Percentiles rank a stretch among this genome's conserved stretches.
These are phyloP conservation scores for Meta bourneti DNA, from an alignment of 2,888 invertebrate genomes.

Conservation along the genomic window DNA sequence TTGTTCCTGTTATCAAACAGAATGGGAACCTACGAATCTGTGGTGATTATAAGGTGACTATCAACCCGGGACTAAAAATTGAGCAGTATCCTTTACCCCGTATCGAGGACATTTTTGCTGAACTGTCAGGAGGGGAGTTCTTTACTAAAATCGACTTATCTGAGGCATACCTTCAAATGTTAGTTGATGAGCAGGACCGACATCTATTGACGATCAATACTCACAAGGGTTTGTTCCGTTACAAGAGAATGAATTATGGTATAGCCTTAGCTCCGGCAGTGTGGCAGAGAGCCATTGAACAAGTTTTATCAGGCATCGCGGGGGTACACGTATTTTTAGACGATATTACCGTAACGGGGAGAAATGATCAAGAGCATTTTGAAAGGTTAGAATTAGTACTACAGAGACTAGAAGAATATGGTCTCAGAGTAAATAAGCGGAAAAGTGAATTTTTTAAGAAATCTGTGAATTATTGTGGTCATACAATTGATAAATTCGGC, in stretches of 20 bases:
- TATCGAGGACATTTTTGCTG: constrained; percentile 77
- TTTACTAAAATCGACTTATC: constrained; percentile 80
- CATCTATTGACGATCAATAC: constrained; percentile 79
- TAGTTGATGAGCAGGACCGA: constrained; percentile 78
- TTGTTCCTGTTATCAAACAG: background rate
- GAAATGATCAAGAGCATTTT: no score
- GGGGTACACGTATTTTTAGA: no score
- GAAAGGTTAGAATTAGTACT: no score
- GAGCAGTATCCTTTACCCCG: constrained; percentile 78
- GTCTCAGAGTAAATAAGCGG: no score
- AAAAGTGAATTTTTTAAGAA: background rate
- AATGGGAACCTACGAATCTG: no score
- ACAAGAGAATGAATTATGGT: constrained; percentile 79
- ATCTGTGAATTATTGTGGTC: constrained; percentile 54
- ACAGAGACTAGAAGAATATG: no score
- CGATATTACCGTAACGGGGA: no score
- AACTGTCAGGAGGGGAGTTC: constrained; percentile 78
- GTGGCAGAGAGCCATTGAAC: background rate
- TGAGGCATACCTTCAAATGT: constrained; percentile 80
- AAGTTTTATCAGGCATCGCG: no score
- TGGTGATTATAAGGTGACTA: constrained; percentile 72
- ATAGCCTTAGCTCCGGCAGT: constrained; percentile 80
- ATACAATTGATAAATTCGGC: constrained; percentile 56
- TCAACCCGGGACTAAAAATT: constrained; percentile 78
- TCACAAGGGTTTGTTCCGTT: constrained; percentile 78